A percentile compares a stretch with the other conserved stretches of the same genome.
Conservation (phyloP, 2,888 invertebrate species). For the Gastrophysa polygoni region DNA sequence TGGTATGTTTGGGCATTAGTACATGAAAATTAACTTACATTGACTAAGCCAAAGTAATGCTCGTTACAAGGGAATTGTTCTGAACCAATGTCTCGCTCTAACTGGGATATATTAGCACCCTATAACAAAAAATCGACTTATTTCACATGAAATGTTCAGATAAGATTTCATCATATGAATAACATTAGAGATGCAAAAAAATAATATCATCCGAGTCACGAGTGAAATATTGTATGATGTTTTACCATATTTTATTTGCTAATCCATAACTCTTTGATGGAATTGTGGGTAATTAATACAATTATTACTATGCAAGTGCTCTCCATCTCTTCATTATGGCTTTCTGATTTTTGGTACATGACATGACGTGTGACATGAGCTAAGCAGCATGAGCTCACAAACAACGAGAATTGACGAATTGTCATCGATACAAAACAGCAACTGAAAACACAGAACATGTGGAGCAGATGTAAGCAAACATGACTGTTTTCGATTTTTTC, state of each 20-base stretch:
- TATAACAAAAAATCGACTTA: conserved; percentile 57
- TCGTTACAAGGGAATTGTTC: conserved; percentile 99
- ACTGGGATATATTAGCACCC: conserved; percentile 99
- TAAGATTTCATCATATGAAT: conserved; percentile 20
- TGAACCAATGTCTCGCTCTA: conserved; percentile 98
- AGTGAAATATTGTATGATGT: background rate
- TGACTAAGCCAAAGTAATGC: conserved; percentile 99
- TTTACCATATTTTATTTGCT: conserved; percentile 57
- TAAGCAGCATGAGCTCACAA: too few relatives aligned
- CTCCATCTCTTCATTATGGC: conserved; percentile 45
- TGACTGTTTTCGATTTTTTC: too few relatives aligned
- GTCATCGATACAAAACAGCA: too few relatives aligned
- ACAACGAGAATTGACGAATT: too few relatives aligned
- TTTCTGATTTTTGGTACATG: background rate
- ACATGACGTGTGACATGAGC: background rate
- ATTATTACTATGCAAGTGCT: conserved; percentile 53
- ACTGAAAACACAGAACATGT: too few relatives aligned
- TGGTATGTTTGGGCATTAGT: conserved; percentile 8
- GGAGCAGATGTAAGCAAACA: too few relatives aligned
- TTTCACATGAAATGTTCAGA: conserved; percentile 15
- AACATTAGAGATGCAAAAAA: conserved; percentile 6
- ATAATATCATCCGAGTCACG: background rate
- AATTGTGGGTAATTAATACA: conserved; percentile 55
- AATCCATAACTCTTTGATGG: conserved; percentile 58
- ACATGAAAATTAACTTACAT: conserved; percentile 72